Evolutionary conservation across 2,797 vertebrate species (phyloP).

Genomic region (Phylloscopus collybita): DNA sequence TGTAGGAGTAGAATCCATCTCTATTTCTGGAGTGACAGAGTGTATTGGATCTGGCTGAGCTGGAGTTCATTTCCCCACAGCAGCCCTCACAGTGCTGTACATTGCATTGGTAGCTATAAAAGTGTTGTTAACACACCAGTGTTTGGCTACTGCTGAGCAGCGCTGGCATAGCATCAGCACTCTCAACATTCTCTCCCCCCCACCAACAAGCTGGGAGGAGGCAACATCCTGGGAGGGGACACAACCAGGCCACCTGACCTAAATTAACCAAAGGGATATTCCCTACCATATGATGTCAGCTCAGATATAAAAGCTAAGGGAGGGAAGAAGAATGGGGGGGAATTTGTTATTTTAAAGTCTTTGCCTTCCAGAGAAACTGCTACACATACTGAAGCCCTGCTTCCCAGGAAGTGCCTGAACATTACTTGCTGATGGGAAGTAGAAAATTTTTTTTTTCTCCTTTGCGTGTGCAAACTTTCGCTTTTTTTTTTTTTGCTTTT

Average conservation of each 20-base stretch:
- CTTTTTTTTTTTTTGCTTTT: not conserved
- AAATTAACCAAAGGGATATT: not conserved
- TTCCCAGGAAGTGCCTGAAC: not conserved
- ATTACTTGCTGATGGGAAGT: not conserved
- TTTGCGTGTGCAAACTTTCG: not conserved
- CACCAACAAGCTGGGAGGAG: not conserved
- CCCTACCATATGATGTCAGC: not conserved
- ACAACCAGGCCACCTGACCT: not conserved
- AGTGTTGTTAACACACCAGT: not conserved
- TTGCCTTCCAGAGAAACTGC: not conserved
- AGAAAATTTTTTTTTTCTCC: not conserved
- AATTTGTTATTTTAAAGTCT: not conserved
- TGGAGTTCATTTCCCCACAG: not conserved
- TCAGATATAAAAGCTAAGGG: not conserved
- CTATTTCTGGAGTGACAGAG: not conserved
- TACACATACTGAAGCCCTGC: not conserved
- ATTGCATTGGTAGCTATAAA: not conserved
- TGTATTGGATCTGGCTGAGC: not conserved
- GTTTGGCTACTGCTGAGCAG: not conserved
- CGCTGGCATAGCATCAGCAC: not conserved
- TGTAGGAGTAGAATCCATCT: not conserved
- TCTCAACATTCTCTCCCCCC: not conserved
- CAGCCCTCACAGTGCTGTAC: not conserved
- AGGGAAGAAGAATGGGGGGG: not conserved
- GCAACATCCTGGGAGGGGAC: not conserved